Evolutionary conservation across 1,140 invertebrate species (phyloP), one percentile per base, ranked within the genome.

Genomic region (Drosophila trapezifrons): DNA sequence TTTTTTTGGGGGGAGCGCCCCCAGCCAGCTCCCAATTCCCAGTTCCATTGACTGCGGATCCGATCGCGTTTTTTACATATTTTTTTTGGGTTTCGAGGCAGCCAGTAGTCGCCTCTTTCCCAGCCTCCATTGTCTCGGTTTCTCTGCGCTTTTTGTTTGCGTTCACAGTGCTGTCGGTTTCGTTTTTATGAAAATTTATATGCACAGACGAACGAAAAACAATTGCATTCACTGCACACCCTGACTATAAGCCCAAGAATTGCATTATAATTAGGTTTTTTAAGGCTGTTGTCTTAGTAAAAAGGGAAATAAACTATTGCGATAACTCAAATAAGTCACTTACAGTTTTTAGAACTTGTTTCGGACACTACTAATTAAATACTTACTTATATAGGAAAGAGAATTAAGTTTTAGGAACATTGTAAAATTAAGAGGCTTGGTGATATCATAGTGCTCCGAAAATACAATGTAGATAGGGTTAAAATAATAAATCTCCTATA

Each of bases 1-100:
- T 76, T 49, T 37, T 51, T 62, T 17, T 22, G 17, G 25, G 73
- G 42, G 47, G 27, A 8, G 59, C 20, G 37, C 37, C 46, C 47
- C 62, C 63, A 52, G 60, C 13, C 63, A 55, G 62, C 45, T 45
- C 49, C 72, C 71, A 62, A 51, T 60, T 60, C 37, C 37, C 25
- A 69, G 65, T 66, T 69, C 65, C 65, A 65, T 75, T 75, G 59
- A 75, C 71, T 75, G 72, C 71, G 58, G 51, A 75, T 62, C 72
- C 35, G 66, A 71, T 72, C 69, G 69, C 69, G 69, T 72, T 72
- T 72, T 65, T 58, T 46, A 35, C 27, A 32, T 9, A 29, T 10
- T 32, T 32, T 32, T 32, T 72, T 37, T 71, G 51, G 69, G 69
- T 72, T 71, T 57, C 27, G 65, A 56, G 65, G 65, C 67, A 70